A percentile compares a stretch with the other conserved stretches of the same genome.
Conservation (phyloP, 2,888 invertebrate genomes). For the Sepiola atlantica region DNA sequence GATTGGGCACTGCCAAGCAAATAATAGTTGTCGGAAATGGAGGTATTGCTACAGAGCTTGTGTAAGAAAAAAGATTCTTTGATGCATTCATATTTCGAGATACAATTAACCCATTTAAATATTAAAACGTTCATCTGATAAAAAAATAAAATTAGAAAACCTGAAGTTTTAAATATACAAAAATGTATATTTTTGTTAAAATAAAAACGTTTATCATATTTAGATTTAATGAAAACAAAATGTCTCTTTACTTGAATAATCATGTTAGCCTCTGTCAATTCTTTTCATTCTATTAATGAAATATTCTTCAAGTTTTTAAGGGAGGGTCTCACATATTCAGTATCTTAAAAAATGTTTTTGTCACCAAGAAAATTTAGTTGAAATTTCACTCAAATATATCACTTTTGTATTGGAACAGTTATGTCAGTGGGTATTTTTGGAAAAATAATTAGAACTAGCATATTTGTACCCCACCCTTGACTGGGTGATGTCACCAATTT, state of each 20-base stretch:
- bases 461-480: no score
- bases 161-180: background rate
- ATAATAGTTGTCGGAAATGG: constrained; percentile 95
- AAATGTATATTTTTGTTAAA: background rate
- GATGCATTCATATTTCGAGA: background rate
- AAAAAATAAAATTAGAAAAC: background rate
- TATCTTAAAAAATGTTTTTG: no score
- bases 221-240: background rate
- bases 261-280: background rate
- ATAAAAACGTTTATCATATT: background rate
- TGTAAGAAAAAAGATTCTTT: constrained; percentile 75
- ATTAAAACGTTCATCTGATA: background rate
- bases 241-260: background rate
- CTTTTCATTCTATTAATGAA: background rate
- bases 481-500: no score
- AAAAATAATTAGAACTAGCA: no score
- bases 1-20: constrained; percentile 81
- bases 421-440: no score
- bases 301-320: no score
- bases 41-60: constrained; percentile 97
- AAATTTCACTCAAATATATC: no score
- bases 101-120: background rate
- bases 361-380: no score
- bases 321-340: no score
- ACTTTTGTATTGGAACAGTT: no score